Conservation (phyloP, 2,113 vertebrate species). For the Turnix velox region DNA sequence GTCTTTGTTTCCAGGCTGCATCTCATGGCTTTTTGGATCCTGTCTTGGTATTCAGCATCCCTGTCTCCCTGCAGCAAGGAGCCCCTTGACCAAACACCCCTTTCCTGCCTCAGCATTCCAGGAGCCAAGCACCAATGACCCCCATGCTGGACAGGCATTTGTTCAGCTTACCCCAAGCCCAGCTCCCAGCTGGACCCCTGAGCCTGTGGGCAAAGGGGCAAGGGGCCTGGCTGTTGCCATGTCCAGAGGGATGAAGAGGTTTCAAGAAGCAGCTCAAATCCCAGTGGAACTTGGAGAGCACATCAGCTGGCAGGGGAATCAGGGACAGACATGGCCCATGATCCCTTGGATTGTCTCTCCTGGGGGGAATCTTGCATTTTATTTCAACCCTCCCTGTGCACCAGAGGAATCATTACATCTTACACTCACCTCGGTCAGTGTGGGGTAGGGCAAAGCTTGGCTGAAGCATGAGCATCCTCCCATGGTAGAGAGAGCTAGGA, state of each 20-base stretch:
- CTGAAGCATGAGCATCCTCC: not conserved
- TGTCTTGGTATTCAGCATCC: not conserved
- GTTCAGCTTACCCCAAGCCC: rapidly evolving
- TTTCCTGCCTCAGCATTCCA: rapidly evolving
- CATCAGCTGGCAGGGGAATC: not conserved
- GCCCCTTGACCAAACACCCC: rapidly evolving
- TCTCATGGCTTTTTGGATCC: not conserved
- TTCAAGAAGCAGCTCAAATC: not conserved
- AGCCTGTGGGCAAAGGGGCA: not conserved
- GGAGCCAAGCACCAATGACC: rapidly evolving
- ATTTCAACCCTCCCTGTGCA: not conserved
- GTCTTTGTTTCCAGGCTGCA: not conserved
- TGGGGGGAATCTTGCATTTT: not conserved
- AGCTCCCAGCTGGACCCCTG: rapidly evolving
- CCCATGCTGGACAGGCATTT: rapidly evolving
- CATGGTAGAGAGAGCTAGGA: rapidly evolving
- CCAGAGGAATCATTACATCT: not conserved
- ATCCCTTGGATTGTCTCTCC: not conserved
- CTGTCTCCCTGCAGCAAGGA: not conserved
- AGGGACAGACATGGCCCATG: rapidly evolving
- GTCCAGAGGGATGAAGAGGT: not conserved
- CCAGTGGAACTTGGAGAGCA: not conserved
- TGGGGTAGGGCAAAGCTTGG: not conserved
- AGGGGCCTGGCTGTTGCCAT: rapidly evolving
- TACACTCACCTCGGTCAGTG: rapidly evolving